Conservation (phyloP, 2,888 invertebrate species). For the Troides aeacus region DNA sequence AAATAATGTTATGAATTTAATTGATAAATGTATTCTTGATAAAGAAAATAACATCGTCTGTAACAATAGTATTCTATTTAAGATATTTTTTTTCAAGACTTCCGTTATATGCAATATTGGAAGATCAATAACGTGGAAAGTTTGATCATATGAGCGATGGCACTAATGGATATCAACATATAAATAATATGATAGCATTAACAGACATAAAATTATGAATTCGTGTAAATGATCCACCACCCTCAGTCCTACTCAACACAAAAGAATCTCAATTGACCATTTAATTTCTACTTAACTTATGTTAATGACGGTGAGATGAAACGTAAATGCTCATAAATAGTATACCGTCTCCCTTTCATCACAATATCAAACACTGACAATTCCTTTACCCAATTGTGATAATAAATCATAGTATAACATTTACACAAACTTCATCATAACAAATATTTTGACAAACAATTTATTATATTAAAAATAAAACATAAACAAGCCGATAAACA, state of each 20-base stretch:
- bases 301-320: too few species aligned
- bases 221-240: too few species aligned
- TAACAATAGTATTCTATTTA: too few species aligned
- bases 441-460: background rate
- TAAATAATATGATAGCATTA: too few species aligned
- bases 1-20: too few species aligned
- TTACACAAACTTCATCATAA: background rate
- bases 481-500: slow-evolving; percentile 3
- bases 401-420: background rate
- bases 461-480: background rate
- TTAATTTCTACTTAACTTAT: too few species aligned
- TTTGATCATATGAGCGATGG: slow-evolving; percentile 7
- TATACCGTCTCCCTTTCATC: background rate
- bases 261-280: too few species aligned
- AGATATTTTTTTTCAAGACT: background rate
- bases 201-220: too few species aligned
- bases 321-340: background rate
- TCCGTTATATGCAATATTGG: slow-evolving; percentile 22
- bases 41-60: too few species aligned
- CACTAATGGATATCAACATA: too few species aligned
- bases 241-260: too few species aligned
- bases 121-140: slow-evolving; percentile 20
- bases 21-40: too few species aligned
- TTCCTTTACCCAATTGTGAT: background rate
- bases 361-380: background rate